Percentiles rank a stretch among this genome's conserved stretches.
Evolutionary conservation across 2,888 invertebrate genomes (phyloP).

Genomic region (Hydriomena furcata): DNA sequence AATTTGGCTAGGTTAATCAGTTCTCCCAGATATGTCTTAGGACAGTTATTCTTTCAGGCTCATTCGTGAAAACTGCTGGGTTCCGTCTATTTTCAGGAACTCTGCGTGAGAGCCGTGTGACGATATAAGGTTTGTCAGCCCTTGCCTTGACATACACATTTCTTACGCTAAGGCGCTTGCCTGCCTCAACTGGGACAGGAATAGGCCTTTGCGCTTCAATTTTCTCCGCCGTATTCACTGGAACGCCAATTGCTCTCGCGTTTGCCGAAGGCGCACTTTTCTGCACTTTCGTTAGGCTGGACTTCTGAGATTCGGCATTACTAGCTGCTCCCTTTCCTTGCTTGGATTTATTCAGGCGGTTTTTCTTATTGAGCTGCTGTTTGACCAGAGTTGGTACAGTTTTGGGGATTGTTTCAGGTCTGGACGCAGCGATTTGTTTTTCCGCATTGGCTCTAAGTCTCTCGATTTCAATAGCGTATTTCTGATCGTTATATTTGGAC

Average conservation of each 20-base stretch:
- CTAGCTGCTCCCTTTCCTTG: constrained; percentile 36
- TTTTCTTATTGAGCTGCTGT: constrained; percentile 46
- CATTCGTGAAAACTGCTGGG: constrained; percentile 41
- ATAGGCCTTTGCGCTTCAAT: constrained; percentile 41
- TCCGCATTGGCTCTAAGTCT: constrained; percentile 48
- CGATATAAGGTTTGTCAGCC: constrained; percentile 45
- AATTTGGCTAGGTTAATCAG: constrained; percentile 37
- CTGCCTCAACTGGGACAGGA: constrained; percentile 41
- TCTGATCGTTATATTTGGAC: constrained; percentile 53
- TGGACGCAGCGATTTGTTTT: constrained; percentile 52
- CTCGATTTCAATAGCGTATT: constrained; percentile 52
- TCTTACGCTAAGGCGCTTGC: constrained; percentile 43
- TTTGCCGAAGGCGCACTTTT: constrained; percentile 45
- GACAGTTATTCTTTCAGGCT: constrained; percentile 48
- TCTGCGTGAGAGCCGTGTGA: constrained; percentile 44
- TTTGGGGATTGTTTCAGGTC: constrained; percentile 52
- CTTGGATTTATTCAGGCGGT: constrained; percentile 42
- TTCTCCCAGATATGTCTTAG: constrained; percentile 60
- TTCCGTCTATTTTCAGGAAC: constrained; percentile 46
- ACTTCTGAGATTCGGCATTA: constrained; percentile 2
- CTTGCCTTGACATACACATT: constrained; percentile 49
- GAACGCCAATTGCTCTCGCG: constrained; percentile 42
- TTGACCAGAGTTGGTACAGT: constrained; percentile 46
- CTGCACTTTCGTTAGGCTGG: constrained; percentile 4
- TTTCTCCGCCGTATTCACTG: constrained; percentile 44